Evolutionary conservation across 2,888 invertebrate genomes (phyloP), one percentile per base, ranked within the genome.

Genomic region (Acrobasis repandana): DNA sequence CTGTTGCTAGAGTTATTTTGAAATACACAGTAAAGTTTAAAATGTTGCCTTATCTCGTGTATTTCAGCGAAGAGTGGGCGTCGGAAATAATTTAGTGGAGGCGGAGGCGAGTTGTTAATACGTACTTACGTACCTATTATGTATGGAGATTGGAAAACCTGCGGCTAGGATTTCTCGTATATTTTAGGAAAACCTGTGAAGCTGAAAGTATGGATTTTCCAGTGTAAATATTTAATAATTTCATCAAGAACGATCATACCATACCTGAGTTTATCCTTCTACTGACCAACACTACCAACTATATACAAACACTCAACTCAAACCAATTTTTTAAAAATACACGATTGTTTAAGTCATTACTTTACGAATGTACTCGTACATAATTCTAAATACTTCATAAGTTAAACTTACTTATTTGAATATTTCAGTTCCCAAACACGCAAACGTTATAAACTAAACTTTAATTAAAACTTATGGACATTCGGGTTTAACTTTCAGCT

Each of bases 401-500:
- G 10, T 38, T 38, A 43, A 0, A 10, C n/a, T 43, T 6, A 28
- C 4, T 28, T 28, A 28, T 28, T 28, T 28, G 28, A 28, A 28
- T 28, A 43, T 9, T 49, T 50, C 14, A 28, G 20, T 28, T 50
- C 20, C 36, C 2, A 52, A 43, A 36, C n/a, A 10, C 36, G 36
- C 34, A 16, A 36, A 11, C 34, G n/a, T 16, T 16, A 52, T 36
- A 18, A 33, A 15, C 51, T 52, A 10, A 34, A 36, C 9, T 36
- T 36, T 36, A 52, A 36, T 52, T 52, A 52, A 18, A 52, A 52
- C 15, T 36, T 52, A 10, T 6, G 52, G 16, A n/a, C 14, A 14
- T 16, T 15, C 33, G 15, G 36, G 36, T 52, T 52, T 52, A 36
- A 15, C 52, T 51, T 52, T 36, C 36, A 52, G 52, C 52, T 16